phyloP scores from a whole-genome alignment of 1,140 invertebrate species.

The Eubasilissa regina region DNA sequence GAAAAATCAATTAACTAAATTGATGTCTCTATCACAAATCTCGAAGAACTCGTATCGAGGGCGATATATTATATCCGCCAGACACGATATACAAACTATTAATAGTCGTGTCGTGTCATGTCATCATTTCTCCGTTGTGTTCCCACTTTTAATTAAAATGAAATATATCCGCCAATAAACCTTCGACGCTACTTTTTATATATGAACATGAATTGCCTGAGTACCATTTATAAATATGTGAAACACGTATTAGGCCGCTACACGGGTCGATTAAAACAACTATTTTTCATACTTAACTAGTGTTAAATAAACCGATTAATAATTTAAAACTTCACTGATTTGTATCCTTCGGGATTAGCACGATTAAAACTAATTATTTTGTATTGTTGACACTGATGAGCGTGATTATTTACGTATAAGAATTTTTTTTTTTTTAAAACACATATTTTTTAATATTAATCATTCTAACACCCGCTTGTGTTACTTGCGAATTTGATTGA shows the following conservation, averaged over 20 bases:
- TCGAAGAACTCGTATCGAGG: neutral
- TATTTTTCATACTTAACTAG: slow-evolving; percentile 34
- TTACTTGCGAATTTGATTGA: neutral
- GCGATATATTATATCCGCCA: neutral
- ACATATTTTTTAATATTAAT: neutral
- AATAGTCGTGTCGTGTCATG: slow-evolving; percentile 34
- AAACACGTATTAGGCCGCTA: neutral
- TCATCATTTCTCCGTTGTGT: slow-evolving; percentile 30
- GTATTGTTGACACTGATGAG: neutral
- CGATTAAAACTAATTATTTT: slow-evolving; percentile 11
- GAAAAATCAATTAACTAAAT: too few relatives aligned
- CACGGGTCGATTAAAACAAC: neutral
- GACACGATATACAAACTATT: neutral
- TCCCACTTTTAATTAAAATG: slow-evolving; percentile 44
- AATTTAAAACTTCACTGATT: slow-evolving; percentile 11
- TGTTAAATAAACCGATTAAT: slow-evolving; percentile 2
- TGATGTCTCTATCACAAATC: too few relatives aligned
- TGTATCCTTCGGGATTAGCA: neutral
- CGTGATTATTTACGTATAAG: neutral
- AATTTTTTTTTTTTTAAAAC: neutral
- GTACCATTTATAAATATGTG: slow-evolving; percentile 29
- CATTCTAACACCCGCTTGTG: neutral
- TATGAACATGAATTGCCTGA: neutral
- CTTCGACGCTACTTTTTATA: slow-evolving; percentile 8
- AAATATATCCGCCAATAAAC: slow-evolving; percentile 19